Conservation (phyloP, 2,113 vertebrate species). For the Hippopotamus amphibius region DNA sequence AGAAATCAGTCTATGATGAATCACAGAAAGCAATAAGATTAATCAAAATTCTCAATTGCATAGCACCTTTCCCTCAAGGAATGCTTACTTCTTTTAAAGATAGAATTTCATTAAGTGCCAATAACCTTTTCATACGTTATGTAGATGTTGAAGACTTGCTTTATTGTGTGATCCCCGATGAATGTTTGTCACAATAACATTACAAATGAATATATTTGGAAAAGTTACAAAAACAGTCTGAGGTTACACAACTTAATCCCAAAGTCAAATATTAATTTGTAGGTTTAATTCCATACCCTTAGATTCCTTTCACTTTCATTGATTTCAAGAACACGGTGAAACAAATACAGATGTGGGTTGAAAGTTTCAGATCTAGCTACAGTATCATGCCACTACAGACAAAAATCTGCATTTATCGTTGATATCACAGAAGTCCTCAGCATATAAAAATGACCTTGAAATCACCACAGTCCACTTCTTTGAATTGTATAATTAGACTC, state of each 20-base stretch:
- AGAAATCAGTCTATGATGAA: constrained; percentile 20
- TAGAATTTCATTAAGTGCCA: constrained; percentile 41
- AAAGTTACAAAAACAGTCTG: constrained; percentile 38
- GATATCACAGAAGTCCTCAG: not conserved
- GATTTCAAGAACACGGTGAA: constrained; percentile 10
- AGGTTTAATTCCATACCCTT: not conserved
- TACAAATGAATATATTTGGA: constrained; percentile 36
- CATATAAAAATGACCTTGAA: not conserved
- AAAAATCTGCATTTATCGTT: not conserved
- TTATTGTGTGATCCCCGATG: not conserved
- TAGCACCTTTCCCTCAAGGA: constrained; percentile 37
- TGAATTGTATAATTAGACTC: not conserved
- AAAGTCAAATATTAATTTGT: constrained; percentile 24
- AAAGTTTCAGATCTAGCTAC: not conserved
- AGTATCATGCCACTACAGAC: not conserved
- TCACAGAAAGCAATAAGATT: constrained; percentile 18
- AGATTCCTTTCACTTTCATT: constrained; percentile 28
- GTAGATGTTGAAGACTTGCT: constrained; percentile 31
- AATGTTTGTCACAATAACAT: constrained; percentile 37
- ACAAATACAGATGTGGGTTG: not conserved
- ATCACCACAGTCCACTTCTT: not conserved
- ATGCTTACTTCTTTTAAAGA: constrained; percentile 39
- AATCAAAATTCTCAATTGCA: constrained; percentile 33
- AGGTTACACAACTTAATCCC: constrained; percentile 38
- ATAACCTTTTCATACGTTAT: not conserved